Evolutionary conservation across 2,888 invertebrate genomes (phyloP), one percentile per base, ranked within the genome.

Genomic region (Trachelus tabidus): DNA sequence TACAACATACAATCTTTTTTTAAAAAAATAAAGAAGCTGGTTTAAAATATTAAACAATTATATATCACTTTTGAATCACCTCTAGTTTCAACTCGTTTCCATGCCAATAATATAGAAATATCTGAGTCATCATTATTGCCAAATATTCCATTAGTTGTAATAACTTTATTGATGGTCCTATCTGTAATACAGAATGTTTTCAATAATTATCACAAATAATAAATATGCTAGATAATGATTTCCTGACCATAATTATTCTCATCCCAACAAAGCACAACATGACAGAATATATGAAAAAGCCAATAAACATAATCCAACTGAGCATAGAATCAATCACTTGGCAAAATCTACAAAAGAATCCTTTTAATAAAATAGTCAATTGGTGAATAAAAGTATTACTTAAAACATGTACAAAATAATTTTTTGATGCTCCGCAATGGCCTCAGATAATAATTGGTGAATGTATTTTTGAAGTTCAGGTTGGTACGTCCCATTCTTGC

Each of bases 21-120:
- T 23, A 23, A 1, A 12, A 37, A 37, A 37, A 12, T 12, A 12
- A 37, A 37, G 3, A 37, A 37, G 40, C 23, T 23, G 23, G 15
- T 23, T 40, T 15, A 40, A 6, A 6, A 40, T 40, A 9, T 40
- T 40, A 23, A 40, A 23, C 6, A 15, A 23, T 40, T 40, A 40
- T 23, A 12, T 12, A 31, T 37, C 15, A 30, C 12, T n/a, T 40
- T 15, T 6, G 33, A n/a, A 30, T 73, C 30, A 77, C 76, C 73
- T 73, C 76, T 15, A 56, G 68, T 69, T 12, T 69, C 35, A 77
- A 69, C 69, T 75, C 37, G 33, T 75, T 37, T 34, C 77, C 77
- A 74, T 69, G 33, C 77, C 77, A 77, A 35, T 75, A 77, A 37
- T 77, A 77, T 23, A 75, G n/a, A 34, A 37, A 69, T 35, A 75